Percentiles rank a stretch among this genome's conserved stretches.
Evolutionary conservation across 2,113 vertebrate genomes (phyloP).

Genomic region (Ornithorhynchus anatinus): DNA sequence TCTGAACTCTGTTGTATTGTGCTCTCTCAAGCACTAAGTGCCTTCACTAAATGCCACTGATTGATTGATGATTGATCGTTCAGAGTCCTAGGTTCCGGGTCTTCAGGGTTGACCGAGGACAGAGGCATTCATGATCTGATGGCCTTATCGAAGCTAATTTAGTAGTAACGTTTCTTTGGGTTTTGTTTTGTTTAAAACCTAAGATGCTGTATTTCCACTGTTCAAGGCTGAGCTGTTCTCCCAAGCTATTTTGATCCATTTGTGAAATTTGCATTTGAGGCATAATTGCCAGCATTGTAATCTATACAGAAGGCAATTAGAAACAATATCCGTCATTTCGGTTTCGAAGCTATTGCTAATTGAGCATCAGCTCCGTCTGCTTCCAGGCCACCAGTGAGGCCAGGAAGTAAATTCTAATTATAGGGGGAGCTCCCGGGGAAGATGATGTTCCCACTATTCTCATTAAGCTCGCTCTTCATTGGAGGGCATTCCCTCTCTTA

Average conservation of each 20-base stretch:
- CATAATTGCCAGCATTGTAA: constrained; percentile 9
- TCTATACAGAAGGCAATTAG: constrained; percentile 26
- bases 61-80: too few species aligned
- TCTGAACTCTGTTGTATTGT: too few species aligned
- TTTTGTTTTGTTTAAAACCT: too few species aligned
- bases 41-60: too few species aligned
- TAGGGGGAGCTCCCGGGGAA: neutral
- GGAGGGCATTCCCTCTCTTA: neutral
- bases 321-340: constrained; percentile 17
- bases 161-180: neutral
- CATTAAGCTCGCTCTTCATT: neutral
- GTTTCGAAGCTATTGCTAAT: constrained; percentile 25
- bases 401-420: constrained; percentile 19
- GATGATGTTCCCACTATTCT: neutral
- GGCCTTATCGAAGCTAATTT: too few species aligned
- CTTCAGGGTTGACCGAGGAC: too few species aligned
- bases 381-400: neutral
- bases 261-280: constrained; percentile 29
- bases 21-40: too few species aligned
- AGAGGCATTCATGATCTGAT: too few species aligned
- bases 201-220: too few species aligned
- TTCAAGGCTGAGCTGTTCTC: too few species aligned
- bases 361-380: constrained; percentile 7
- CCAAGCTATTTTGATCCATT: constrained; percentile 28
- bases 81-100: too few species aligned